These are phyloP conservation scores for Gobionotothen gibberifrons DNA, from an alignment of 2,797 vertebrate genomes.

Conservation along the genomic window DNA sequence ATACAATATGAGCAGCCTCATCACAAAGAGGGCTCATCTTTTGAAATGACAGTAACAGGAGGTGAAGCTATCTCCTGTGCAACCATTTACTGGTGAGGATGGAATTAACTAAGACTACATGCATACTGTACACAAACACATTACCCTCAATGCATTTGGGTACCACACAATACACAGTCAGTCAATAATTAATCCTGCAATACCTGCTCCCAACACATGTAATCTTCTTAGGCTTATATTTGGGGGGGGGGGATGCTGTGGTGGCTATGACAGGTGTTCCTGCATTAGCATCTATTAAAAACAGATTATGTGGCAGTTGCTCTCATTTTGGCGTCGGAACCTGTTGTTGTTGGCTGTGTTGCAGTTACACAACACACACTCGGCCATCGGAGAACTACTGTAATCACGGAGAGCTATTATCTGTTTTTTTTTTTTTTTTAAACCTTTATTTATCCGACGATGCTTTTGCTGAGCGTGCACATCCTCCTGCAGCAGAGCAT, in stretches of 20 bases:
- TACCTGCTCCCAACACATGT: slow-evolving; percentile 96
- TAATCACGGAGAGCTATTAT: slow-evolving; percentile 60
- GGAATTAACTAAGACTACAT: slow-evolving; percentile 19
- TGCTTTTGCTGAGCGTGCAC: slow-evolving; percentile 64
- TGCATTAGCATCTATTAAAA: slow-evolving; percentile 87
- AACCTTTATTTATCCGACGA: slow-evolving; percentile 62
- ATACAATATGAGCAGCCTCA: slow-evolving; percentile 9
- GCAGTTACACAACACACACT: slow-evolving; percentile 47
- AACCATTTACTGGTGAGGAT: slow-evolving; percentile 18
- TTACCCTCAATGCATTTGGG: slow-evolving; percentile 83
- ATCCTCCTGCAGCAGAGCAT: slow-evolving; percentile 44
- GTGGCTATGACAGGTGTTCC: slow-evolving; percentile 93
- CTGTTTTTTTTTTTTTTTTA: slow-evolving; percentile 58
- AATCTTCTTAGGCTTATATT: slow-evolving; percentile 93
- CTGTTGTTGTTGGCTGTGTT: slow-evolving; percentile 58
- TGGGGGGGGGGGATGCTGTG: slow-evolving; percentile 81
- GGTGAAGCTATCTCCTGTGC: slow-evolving; percentile 24
- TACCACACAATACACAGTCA: slow-evolving; percentile 74
- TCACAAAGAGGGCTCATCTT: neutral
- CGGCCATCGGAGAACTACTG: slow-evolving; percentile 37
- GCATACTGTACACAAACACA: slow-evolving; percentile 43
- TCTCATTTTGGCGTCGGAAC: slow-evolving; percentile 69
- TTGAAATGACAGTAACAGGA: slow-evolving; percentile 36
- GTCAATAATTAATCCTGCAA: slow-evolving; percentile 89
- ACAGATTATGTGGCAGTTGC: slow-evolving; percentile 80